Percentiles rank a stretch among this genome's conserved stretches.
Evolutionary conservation across 2,113 vertebrate species (phyloP).

Genomic region (Pterophyllum scalare): DNA sequence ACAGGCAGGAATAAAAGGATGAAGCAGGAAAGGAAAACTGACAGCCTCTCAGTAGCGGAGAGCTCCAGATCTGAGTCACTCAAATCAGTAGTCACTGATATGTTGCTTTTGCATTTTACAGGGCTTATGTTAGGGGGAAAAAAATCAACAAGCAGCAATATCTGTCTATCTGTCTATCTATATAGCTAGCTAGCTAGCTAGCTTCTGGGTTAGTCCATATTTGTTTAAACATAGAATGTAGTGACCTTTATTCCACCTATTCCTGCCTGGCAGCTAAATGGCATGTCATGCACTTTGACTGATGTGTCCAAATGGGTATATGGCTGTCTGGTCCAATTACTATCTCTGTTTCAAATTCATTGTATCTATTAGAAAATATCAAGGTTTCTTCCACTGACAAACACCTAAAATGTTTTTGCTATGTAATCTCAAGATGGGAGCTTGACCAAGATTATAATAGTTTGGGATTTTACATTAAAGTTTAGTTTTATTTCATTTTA

Average conservation of each 20-base stretch:
- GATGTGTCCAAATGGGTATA: constrained; percentile 31
- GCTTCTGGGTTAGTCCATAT: background rate
- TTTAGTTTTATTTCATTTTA: too few species aligned
- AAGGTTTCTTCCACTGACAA: constrained; percentile 31
- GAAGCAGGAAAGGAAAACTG: constrained; percentile 63
- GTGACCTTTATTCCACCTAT: constrained; percentile 46
- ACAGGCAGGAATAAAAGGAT: constrained; percentile 70
- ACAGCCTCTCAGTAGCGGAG: constrained; percentile 53
- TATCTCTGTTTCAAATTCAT: constrained; percentile 27
- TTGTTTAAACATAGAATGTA: background rate
- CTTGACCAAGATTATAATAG: background rate
- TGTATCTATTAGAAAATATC: constrained; percentile 27
- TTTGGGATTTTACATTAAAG: too few species aligned
- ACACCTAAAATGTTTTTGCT: constrained; percentile 7
- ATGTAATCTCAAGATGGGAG: constrained; percentile 6
- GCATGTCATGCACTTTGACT: constrained; percentile 28
- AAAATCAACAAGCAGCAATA: constrained; percentile 34
- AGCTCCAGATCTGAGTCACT: constrained; percentile 56
- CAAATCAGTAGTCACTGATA: constrained; percentile 64
- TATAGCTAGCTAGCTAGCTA: background rate
- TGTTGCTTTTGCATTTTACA: constrained; percentile 63
- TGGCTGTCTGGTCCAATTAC: constrained; percentile 31
- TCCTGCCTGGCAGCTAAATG: constrained; percentile 39
- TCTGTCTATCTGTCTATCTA: too few species aligned
- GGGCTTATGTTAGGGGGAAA: constrained; percentile 3